These are phyloP conservation scores for Stegodyphus dumicola DNA, from an alignment of 1,140 invertebrate genomes.

Conservation along the genomic window DNA sequence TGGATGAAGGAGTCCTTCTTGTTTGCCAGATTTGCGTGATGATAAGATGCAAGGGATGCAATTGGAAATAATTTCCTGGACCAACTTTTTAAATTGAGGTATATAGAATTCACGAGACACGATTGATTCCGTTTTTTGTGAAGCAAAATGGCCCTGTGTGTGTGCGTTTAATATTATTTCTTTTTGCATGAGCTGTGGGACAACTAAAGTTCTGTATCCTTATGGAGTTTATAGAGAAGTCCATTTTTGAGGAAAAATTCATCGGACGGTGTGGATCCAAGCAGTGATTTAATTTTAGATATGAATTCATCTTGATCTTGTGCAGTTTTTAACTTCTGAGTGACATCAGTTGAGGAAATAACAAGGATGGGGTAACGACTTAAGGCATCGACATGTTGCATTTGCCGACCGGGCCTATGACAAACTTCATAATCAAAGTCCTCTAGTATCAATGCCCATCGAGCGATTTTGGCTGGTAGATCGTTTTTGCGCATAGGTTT, in stretches of 20 bases:
- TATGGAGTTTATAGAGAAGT: neutral
- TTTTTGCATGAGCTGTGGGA: neutral
- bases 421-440: conserved; percentile 32
- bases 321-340: neutral
- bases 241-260: too few relatives aligned
- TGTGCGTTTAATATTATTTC: neutral
- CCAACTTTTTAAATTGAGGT: neutral
- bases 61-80: too few relatives aligned
- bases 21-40: neutral
- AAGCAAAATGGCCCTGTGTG: too few relatives aligned
- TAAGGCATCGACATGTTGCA: conserved; percentile 26
- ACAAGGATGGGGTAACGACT: neutral
- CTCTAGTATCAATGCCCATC: conserved; percentile 14
- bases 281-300: neutral
- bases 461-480: neutral
- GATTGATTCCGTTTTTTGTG: conserved; percentile 3
- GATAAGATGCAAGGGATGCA: neutral
- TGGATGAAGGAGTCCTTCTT: neutral
- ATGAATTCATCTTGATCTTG: neutral
- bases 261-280: neutral
- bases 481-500: conserved; percentile 14
- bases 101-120: neutral
- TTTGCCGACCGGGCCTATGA: conserved; percentile 12
- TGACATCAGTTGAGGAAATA: neutral
- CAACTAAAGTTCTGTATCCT: conserved; percentile 1